Conservation (phyloP, 2,888 invertebrate species). For the Euproctis similis region DNA sequence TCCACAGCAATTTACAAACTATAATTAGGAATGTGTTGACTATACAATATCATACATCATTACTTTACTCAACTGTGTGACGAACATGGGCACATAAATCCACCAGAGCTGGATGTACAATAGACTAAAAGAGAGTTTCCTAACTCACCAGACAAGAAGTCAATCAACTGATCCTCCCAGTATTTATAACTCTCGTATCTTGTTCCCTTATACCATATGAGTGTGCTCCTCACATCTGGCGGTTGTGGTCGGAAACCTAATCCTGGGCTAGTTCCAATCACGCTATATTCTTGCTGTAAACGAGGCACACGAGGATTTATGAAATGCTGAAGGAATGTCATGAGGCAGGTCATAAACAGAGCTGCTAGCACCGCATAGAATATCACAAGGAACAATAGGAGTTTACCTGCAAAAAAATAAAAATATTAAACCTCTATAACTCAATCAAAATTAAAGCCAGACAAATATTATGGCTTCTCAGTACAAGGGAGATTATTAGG, state of each 20-base stretch:
- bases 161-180: slow-evolving; percentile 86
- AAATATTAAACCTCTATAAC: neutral
- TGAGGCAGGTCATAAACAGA: slow-evolving; percentile 93
- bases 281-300: slow-evolving; percentile 86
- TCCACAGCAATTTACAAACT: too few relatives aligned
- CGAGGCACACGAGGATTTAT: slow-evolving; percentile 91
- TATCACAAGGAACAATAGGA: slow-evolving; percentile 92
- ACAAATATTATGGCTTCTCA: slow-evolving; percentile 17
- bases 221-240: slow-evolving; percentile 91
- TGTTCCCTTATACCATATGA: slow-evolving; percentile 95
- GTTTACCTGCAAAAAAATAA: slow-evolving; percentile 84
- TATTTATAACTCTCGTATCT: slow-evolving; percentile 83
- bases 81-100: too few relatives aligned
- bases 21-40: too few relatives aligned
- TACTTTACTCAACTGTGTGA: too few relatives aligned
- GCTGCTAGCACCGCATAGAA: slow-evolving; percentile 93
- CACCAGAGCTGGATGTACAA: too few relatives aligned
- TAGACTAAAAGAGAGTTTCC: too few relatives aligned
- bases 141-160: slow-evolving; percentile 86
- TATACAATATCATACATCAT: too few relatives aligned
- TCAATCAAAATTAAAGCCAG: slow-evolving; percentile 1
- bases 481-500: slow-evolving; percentile 5
- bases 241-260: slow-evolving; percentile 96
- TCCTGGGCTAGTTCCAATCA: slow-evolving; percentile 96
- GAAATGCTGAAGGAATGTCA: slow-evolving; percentile 92